Conservation (phyloP, 92 coral and sea anemone species). For the Zoanthus sociatus region DNA sequence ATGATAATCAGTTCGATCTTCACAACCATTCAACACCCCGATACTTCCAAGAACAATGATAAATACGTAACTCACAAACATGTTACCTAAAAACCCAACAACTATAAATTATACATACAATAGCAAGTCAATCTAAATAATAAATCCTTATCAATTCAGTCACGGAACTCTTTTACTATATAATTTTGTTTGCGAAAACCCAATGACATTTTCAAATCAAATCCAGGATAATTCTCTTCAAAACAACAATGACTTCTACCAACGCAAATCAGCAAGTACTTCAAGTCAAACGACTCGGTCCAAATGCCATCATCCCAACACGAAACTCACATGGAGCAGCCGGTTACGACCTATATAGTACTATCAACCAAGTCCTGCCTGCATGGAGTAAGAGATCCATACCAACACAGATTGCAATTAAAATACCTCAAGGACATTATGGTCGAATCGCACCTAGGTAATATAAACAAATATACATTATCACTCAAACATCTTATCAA, state of each 20-base stretch:
- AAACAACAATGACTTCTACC: too few relatives aligned
- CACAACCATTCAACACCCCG: background rate
- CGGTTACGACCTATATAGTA: background rate
- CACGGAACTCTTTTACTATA: too few relatives aligned
- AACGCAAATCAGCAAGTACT: background rate
- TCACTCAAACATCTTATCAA: too few relatives aligned
- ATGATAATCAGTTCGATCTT: background rate
- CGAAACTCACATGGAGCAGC: background rate
- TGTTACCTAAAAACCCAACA: too few relatives aligned
- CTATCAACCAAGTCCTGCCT: background rate
- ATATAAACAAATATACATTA: too few relatives aligned
- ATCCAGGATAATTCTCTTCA: too few relatives aligned
- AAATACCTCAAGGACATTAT: background rate
- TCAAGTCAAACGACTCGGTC: background rate
- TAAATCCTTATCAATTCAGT: too few relatives aligned
- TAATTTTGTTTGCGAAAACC: too few relatives aligned
- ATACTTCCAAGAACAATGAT: background rate
- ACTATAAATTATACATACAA: too few relatives aligned
- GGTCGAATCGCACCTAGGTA: background rate
- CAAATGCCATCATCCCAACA: background rate
- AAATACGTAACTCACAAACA: too few relatives aligned
- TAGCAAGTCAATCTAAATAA: too few relatives aligned
- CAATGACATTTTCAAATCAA: too few relatives aligned
- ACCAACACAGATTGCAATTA: background rate
- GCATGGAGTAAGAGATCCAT: background rate